Base-by-base conservation (phyloP, 2,797 vertebrate genomes). In the Thunnus albacares region DNA sequence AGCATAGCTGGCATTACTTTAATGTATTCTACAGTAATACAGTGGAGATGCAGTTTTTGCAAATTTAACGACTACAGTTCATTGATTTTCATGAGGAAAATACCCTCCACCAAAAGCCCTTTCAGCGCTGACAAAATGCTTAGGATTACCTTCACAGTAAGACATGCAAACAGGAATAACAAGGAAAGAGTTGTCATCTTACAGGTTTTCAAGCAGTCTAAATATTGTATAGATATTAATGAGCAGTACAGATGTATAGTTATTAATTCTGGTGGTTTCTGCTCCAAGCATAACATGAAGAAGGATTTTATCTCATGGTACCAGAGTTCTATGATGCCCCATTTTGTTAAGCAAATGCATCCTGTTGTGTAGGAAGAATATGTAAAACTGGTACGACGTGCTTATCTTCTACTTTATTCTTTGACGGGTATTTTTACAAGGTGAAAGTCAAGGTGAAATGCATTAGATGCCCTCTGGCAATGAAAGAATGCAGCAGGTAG, bases 1-100 rank as follows among this genome's bases (percentile, higher is more conserved):
- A 87, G 90, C 84, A 66, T 43, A 87, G 90, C 92, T 92, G 85
- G 92, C 92, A 87, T 81, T 84, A 74, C 73, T 80, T 86, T 81
- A 93, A 93, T 90, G 71, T 79, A 87, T 89, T 92, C 87, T 88
- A 88, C 90, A 84, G 87, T 89, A 89, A 87, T 62, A 89, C 89
- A 92, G 91, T 87, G 68, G 26, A 90, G 52, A 89, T 83, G 85
- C 83, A 85, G 68, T 82, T 92, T 88, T 83, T 85, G 90, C 87
- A 89, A 87, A 90, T 91, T 66, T 84, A 83, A 84, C 58, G 55
- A 85, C 64, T 62, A 24, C 4, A 76, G 74, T 80, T 88, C 71
- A 86, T 90, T 88, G 83, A 86, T 90, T 90, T 92, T 87, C 83
- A 90, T 84, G 78, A 82, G 86, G 87, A 86, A 89, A 90, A 81